Base-by-base conservation (phyloP, 2,888 invertebrate species). In the Hirudinaria manillensis region DNA sequence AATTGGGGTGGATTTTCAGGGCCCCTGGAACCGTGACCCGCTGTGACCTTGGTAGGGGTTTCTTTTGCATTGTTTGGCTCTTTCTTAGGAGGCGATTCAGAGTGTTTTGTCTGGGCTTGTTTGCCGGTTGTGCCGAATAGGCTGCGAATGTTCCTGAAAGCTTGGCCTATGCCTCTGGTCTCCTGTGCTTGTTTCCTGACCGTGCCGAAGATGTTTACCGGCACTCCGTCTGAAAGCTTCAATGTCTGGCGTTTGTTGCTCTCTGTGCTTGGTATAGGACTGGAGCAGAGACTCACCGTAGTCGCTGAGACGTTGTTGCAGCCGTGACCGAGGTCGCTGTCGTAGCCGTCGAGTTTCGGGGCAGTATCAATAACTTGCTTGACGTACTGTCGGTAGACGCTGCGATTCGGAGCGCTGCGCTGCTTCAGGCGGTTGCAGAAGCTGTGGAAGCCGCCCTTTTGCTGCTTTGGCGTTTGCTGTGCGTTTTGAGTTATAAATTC, bases 321-420 rank as follows among this genome's bases (percentile, higher is more conserved):
- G 29, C 19, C 10, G 29, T 29, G 24, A 19, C 24, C 61, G 21
- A 27, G 4, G 61, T 29, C 29, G 61, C 29, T 61, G 24, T 61
- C 61, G 61, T 61, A 61, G 61, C 61, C 61, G 61, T 61, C 61
- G 24, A 61, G 61, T 61, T 61, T 61, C 10, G 61, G 61, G 7
- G 61, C 61, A 7, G 24, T 61, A 19, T 61, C 61, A n/a, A 61
- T 27, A n/a, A 61, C 61, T 29, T 61, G 36, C 36, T 36, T 68
- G 68, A 34, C n/a, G 68, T 68, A 68, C 34, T 36, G 68, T 6
- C 36, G 68, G 21, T 68, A 68, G 32, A 68, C 68, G 36, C 32
- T 68, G 29, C 68, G 29, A 36, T 68, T 68, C n/a, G 36, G 29
- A 10, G 24, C 29, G 10, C 61, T 61, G 61, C 61, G 61, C 29